Percentiles rank a stretch among this genome's conserved stretches.
Evolutionary conservation across 2,113 vertebrate genomes (phyloP).

Genomic region (Prinia subflava): DNA sequence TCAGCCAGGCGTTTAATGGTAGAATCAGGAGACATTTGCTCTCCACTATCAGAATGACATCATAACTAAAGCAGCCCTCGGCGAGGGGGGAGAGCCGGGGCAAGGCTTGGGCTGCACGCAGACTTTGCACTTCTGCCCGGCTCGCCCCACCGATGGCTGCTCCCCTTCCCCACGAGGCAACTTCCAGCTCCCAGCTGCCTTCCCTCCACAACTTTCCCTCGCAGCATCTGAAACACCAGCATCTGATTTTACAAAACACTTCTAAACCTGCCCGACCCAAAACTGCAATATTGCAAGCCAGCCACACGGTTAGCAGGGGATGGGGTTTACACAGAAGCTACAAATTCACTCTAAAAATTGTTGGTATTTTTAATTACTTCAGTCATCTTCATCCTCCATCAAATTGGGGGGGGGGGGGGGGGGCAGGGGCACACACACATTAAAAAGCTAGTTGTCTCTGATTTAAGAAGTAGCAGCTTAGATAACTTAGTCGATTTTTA

Average conservation of each 20-base stretch:
- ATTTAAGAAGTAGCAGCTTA: not conserved
- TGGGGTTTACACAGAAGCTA: not conserved
- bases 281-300: not conserved
- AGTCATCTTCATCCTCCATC: not conserved
- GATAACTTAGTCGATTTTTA: not conserved
- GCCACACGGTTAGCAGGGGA: not conserved
- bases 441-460: not conserved
- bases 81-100: constrained; percentile 65
- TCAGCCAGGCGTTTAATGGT: constrained; percentile 88
- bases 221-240: not conserved
- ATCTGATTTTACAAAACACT: not conserved
- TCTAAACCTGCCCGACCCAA: not conserved
- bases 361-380: constrained; percentile 30
- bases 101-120: constrained; percentile 17
- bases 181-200: not conserved
- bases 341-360: constrained; percentile 12
- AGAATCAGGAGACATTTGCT: constrained; percentile 90
- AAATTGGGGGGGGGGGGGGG: not conserved
- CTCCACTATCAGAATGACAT: constrained; percentile 87
- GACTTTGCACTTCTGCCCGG: constrained; percentile 13
- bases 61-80: constrained; percentile 85
- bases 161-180: not conserved
- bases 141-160: not conserved
- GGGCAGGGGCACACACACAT: not conserved
- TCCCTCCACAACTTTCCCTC: not conserved